Conservation (phyloP, 2,113 vertebrate genomes). For the Ailurus styani region DNA sequence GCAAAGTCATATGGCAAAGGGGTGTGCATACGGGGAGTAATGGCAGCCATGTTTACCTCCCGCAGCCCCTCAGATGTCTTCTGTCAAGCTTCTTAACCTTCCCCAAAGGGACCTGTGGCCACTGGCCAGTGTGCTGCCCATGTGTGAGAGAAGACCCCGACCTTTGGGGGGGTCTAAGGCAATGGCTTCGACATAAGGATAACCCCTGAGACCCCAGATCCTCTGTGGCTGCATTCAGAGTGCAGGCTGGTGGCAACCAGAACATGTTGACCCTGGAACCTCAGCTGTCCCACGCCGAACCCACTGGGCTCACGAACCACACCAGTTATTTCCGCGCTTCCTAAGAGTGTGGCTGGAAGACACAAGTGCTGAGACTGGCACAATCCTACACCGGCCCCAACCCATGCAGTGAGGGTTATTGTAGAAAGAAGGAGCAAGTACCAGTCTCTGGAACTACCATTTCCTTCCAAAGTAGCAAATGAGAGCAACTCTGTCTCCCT, state of each 20-base stretch:
- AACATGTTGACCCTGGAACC: neutral
- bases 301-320: neutral
- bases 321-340: too few species aligned
- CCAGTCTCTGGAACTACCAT: neutral
- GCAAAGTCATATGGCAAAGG: neutral
- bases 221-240: neutral
- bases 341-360: neutral
- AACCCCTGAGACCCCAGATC: neutral
- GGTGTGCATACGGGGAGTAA: too few species aligned
- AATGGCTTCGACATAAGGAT: neutral
- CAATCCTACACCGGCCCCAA: neutral
- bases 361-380: too few species aligned
- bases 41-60: neutral
- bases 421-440: neutral
- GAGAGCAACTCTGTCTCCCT: neutral
- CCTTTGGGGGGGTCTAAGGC: neutral
- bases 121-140: neutral
- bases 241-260: neutral
- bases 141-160: neutral
- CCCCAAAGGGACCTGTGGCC: neutral
- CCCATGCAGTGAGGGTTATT: neutral
- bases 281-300: fast-evolving
- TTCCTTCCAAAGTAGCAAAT: neutral
- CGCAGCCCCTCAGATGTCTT: fast-evolving
- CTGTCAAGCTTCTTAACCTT: neutral